A percentile compares a stretch with the other conserved stretches of the same genome.
These are phyloP conservation scores for Microplitis mediator DNA, from an alignment of 1,140 invertebrate genomes.

Conservation along the genomic window DNA sequence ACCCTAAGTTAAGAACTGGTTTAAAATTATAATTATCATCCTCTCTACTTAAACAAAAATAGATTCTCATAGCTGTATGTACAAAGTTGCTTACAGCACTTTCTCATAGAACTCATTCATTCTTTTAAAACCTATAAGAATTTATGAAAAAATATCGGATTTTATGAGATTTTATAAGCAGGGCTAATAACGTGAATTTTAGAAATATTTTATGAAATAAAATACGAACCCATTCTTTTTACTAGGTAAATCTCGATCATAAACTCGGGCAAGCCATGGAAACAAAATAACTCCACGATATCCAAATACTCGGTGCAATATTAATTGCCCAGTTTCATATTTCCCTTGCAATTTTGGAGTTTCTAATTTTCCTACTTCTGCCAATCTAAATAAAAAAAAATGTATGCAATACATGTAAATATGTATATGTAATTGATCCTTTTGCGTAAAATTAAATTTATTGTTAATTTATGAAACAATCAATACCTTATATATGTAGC, in stretches of 20 bases:
- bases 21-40: no score
- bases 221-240: constrained; percentile 50
- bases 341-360: constrained; percentile 84
- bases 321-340: constrained; percentile 94
- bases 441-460: neutral
- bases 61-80: no score
- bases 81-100: no score
- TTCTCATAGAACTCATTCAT: no score
- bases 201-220: no score
- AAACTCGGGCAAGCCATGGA: constrained; percentile 93
- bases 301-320: constrained; percentile 93
- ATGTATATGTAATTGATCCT: neutral
- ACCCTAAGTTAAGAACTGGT: no score
- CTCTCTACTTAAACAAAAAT: no score
- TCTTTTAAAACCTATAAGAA: no score
- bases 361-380: constrained; percentile 82
- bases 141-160: no score
- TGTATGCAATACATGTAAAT: neutral
- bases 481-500: constrained; percentile 20
- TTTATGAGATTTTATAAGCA: no score
- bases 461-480: neutral
- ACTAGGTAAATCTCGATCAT: constrained; percentile 84
- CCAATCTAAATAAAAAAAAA: constrained; percentile 62
- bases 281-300: constrained; percentile 95
- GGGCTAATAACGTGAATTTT: no score